Conservation (phyloP, 2,888 invertebrate species). For the Apotomis betuletana region DNA sequence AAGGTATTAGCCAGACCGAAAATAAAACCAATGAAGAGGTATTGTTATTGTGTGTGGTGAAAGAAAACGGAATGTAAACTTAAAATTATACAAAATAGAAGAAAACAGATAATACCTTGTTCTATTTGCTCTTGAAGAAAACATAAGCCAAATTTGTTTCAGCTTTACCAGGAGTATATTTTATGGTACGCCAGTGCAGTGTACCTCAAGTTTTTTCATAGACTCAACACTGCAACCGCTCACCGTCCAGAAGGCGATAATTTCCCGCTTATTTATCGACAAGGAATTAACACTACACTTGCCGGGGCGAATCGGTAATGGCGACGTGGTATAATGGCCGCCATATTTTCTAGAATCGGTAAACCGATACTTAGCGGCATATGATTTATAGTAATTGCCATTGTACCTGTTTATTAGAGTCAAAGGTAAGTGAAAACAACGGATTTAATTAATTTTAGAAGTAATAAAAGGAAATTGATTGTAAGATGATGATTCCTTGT, state of each 20-base stretch:
- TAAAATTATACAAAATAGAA: no score
- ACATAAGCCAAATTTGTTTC: no score
- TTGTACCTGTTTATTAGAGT: slow-evolving; percentile 25
- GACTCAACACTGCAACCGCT: slow-evolving; percentile 1
- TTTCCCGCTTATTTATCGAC: slow-evolving; percentile 36
- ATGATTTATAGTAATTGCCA: slow-evolving; percentile 8
- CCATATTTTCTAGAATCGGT: slow-evolving; percentile 28
- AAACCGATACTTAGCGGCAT: slow-evolving; percentile 13
- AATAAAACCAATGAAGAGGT: no score
- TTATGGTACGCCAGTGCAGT: no score
- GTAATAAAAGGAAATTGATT: neutral
- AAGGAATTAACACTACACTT: slow-evolving; percentile 32
- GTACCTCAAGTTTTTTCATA: no score
- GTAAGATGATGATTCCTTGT: no score
- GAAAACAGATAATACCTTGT: no score
- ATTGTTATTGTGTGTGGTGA: no score
- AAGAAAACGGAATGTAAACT: no score
- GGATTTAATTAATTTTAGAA: neutral
- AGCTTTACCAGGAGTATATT: no score
- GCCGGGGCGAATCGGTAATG: slow-evolving; percentile 37
- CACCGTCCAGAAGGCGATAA: slow-evolving; percentile 35
- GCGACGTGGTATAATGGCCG: slow-evolving; percentile 21
- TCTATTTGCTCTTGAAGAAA: no score
- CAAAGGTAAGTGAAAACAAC: slow-evolving; percentile 4
- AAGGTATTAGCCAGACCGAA: no score